Evolutionary conservation across 2,888 invertebrate genomes (phyloP).

Genomic region (Oscheius sp.): DNA sequence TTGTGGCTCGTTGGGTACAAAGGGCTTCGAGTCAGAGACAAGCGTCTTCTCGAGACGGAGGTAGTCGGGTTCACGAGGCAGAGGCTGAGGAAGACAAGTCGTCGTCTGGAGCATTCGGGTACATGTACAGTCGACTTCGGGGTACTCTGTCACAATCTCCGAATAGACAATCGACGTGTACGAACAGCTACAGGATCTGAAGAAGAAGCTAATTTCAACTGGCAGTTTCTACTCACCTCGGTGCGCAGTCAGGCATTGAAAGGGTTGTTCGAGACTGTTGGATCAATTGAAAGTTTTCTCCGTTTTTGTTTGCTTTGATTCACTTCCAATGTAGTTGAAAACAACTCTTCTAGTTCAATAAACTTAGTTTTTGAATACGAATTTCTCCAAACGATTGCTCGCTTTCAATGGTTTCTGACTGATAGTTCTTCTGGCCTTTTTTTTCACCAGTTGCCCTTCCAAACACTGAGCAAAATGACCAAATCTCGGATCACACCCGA

Average conservation of each 20-base stretch:
- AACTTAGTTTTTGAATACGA: too few species aligned
- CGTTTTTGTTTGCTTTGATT: too few species aligned
- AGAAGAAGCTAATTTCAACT: background rate
- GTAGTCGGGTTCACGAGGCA: conserved; percentile 24
- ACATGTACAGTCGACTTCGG: background rate
- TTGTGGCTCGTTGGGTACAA: conserved; percentile 5
- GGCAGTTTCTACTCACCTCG: background rate
- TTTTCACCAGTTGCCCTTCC: too few species aligned
- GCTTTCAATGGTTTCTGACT: too few species aligned
- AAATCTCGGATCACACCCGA: too few species aligned
- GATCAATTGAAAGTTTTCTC: too few species aligned
- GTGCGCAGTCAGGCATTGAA: background rate
- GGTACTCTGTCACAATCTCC: conserved; percentile 3
- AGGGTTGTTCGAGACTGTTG: too few species aligned
- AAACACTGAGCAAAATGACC: too few species aligned
- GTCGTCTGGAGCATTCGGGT: conserved; percentile 9
- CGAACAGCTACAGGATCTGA: conserved; percentile 21
- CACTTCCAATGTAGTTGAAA: too few species aligned
- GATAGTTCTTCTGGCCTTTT: too few species aligned
- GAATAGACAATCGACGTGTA: conserved; percentile 17
- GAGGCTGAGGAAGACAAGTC: conserved; percentile 19
- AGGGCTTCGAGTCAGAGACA: conserved; percentile 12
- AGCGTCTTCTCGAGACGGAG: conserved; percentile 22
- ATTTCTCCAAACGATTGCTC: too few species aligned
- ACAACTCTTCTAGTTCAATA: too few species aligned